Evolutionary conservation across 2,888 invertebrate genomes (phyloP).

Genomic region (Callyntrura guangdongensis): DNA sequence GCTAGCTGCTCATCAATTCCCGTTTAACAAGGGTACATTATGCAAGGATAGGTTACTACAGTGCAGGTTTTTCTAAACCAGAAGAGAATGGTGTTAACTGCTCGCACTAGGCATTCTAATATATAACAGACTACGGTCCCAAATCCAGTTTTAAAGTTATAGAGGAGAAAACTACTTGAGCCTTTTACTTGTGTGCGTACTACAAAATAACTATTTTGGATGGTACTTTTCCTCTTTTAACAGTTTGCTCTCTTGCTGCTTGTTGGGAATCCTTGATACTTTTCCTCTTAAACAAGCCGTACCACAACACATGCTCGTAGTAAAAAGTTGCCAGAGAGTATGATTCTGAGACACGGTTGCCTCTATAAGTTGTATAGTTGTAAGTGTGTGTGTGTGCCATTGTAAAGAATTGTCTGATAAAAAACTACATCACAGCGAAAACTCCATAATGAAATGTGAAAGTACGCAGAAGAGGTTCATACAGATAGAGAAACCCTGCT

Average conservation of each 20-base stretch:
- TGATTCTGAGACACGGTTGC: constrained; percentile 38
- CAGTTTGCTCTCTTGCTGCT: constrained; percentile 69
- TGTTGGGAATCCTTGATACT: constrained; percentile 50
- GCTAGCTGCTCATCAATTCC: constrained; percentile 11
- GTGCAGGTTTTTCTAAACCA: neutral
- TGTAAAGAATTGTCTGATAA: neutral
- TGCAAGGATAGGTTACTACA: neutral
- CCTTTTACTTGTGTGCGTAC: constrained; percentile 29
- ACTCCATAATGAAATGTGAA: constrained; percentile 43
- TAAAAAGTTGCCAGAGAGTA: constrained; percentile 52
- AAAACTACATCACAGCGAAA: neutral
- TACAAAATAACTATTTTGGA: constrained; percentile 41
- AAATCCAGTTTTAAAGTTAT: constrained; percentile 42
- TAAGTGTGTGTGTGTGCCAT: neutral
- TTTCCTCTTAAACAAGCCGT: neutral
- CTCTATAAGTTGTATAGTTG: neutral
- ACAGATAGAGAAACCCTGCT: constrained; percentile 7
- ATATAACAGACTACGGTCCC: neutral
- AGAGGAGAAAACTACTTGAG: constrained; percentile 35
- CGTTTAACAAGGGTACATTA: neutral
- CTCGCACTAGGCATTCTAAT: neutral
- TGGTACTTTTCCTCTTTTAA: constrained; percentile 57
- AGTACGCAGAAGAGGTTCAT: constrained; percentile 5
- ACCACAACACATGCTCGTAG: constrained; percentile 51
- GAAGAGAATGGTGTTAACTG: constrained; percentile 2